Base-by-base conservation (phyloP, 2,113 vertebrate genomes). In the Phyllopteryx taeniolatus region DNA sequence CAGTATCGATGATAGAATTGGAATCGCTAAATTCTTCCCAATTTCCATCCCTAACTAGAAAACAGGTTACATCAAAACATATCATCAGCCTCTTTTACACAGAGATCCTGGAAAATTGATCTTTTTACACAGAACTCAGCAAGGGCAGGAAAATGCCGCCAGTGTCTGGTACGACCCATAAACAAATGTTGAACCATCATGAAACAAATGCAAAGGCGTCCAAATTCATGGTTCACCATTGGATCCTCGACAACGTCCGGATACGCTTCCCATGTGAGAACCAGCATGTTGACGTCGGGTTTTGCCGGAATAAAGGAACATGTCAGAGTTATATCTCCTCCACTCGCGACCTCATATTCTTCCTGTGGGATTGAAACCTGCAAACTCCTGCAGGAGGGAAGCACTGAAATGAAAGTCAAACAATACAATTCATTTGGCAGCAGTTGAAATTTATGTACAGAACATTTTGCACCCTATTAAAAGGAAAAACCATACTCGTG, bases 261-360 rank as follows among this genome's bases (percentile, higher is more conserved):
- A 49, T 17, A 33, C 7, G 15, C 20, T 0, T 81, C 74, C 95
- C 95, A 96, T n/a, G 68, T 70, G 14, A 91, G 53, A 17, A 91
- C 0, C 0, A 92, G 59, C 7, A 62, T 70, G 0, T 0, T 0
- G 0, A 0, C 0, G 5, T 14, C 0, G 0, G 0, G 0, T 0
- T 0, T 0, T 0, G 60, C 8, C 0, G 93, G 93, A 15, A 8
- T 4, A 60, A 95, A 98, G 42, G 33, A 67, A 46, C 97, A 99
- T 0, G 11, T 89, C 6, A 99, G 77, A 5, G 77, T 90, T 20
- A 74, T 75, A 0, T 91, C 85, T 0, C 10, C 66, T 39, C 94
- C 96, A 72, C 73, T 84, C 8, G 83, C 78, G 5, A 90, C 94
- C 77, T 84, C 71, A n/a, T 94, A 82, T 39, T 72, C 0, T 2